Conservation (phyloP, 2,797 vertebrate species). For the Sebastes kiyomatsui region DNA sequence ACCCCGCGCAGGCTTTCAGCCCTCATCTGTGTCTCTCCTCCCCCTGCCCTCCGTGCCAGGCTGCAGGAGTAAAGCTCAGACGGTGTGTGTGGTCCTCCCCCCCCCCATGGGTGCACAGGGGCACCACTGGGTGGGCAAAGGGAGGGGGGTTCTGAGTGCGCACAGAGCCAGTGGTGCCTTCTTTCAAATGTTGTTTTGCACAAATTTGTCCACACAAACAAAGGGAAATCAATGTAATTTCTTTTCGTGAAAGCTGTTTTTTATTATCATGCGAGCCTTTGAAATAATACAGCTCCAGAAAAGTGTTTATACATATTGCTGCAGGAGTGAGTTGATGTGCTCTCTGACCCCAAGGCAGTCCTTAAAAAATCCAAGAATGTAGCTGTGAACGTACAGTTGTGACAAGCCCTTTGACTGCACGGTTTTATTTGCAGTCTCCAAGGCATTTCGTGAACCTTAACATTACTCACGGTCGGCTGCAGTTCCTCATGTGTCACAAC, state of each 20-base stretch:
- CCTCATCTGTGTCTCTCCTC: constrained; percentile 51
- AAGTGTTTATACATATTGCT: background rate
- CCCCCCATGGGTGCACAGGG: background rate
- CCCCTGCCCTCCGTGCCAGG: constrained; percentile 26
- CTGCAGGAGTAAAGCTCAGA: constrained; percentile 42
- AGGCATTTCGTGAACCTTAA: constrained; percentile 64
- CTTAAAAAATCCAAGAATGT: background rate
- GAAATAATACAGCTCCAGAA: background rate
- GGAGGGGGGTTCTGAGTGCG: background rate
- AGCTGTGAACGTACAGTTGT: constrained; percentile 41
- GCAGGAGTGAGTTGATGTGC: constrained; percentile 12
- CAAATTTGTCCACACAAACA: background rate
- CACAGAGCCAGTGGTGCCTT: constrained; percentile 1
- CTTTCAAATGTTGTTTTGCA: background rate
- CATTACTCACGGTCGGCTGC: constrained; percentile 70
- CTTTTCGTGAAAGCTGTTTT: background rate
- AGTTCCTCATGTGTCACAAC: constrained; percentile 73
- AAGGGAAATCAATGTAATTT: background rate
- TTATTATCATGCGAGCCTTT: background rate
- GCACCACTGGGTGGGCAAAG: constrained; percentile 1
- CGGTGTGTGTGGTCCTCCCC: constrained; percentile 20
- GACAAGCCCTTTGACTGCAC: constrained; percentile 35
- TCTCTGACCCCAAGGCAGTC: constrained; percentile 1
- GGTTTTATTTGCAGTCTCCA: constrained; percentile 49
- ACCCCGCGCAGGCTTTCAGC: constrained; percentile 45